A percentile compares a stretch with the other conserved stretches of the same genome.
phyloP scores from a whole-genome alignment of 2,797 vertebrate genomes.

The Trachops cirrhosus region DNA sequence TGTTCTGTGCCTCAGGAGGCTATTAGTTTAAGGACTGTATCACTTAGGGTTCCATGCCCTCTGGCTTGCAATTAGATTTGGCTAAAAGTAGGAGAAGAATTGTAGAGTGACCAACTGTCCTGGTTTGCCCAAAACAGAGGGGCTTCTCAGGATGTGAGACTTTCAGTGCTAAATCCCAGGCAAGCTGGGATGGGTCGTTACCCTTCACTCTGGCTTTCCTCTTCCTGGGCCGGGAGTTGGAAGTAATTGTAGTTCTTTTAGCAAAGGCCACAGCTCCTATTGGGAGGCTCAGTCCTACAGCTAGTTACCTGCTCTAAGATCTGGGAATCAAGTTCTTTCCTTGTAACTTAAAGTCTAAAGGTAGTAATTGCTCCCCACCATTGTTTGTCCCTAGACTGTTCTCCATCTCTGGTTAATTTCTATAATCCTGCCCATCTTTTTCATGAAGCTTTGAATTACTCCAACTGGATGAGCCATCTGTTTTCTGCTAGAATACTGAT shows the following conservation, averaged over 20 bases:
- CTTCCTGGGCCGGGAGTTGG: neutral
- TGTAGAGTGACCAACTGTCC: neutral
- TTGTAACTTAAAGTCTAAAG: neutral
- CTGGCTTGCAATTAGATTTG: neutral
- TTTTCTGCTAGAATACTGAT: neutral
- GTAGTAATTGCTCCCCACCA: neutral
- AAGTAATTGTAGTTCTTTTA: neutral
- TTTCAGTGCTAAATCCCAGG: neutral
- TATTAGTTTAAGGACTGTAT: neutral
- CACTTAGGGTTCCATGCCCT: neutral
- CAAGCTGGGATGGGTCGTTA: neutral
- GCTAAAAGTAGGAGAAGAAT: neutral
- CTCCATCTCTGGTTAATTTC: neutral
- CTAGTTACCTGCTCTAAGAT: neutral
- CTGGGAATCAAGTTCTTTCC: neutral
- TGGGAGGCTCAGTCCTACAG: neutral
- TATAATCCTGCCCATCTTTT: neutral
- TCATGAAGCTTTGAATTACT: neutral
- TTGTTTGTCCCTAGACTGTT: neutral
- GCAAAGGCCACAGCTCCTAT: neutral
- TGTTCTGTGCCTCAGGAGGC: neutral
- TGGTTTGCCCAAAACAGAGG: neutral
- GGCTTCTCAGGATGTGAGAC: neutral
- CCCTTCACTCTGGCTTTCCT: neutral
- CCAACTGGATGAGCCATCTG: neutral